Evolutionary conservation across 2,797 vertebrate species (phyloP).

Genomic region (Arnoldichthys spilopterus): DNA sequence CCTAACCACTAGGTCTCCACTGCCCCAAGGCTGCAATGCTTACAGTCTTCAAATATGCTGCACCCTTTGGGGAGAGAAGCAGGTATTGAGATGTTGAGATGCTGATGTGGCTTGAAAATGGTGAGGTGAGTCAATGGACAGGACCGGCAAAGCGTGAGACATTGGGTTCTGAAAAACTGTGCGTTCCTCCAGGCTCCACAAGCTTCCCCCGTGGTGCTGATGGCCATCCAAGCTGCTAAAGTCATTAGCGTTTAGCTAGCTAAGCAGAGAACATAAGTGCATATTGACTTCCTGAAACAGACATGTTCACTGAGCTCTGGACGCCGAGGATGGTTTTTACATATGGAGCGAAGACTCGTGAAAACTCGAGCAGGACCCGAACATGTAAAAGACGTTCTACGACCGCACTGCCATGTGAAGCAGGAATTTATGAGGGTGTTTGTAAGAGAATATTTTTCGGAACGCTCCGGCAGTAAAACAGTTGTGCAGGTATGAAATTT

Average conservation of each 20-base stretch:
- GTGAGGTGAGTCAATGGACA: neutral
- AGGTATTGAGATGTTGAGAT: neutral
- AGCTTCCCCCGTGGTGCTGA: neutral
- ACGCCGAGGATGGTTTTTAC: neutral
- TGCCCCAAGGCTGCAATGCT: too few species aligned
- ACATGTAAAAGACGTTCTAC: neutral
- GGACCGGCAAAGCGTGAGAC: neutral
- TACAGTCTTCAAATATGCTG: constrained; percentile 98
- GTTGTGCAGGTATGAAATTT: constrained; percentile 55
- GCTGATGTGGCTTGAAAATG: neutral
- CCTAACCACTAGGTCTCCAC: too few species aligned
- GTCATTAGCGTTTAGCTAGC: constrained; percentile 7
- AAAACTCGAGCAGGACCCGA: constrained; percentile 23
- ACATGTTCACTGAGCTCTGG: constrained; percentile 47
- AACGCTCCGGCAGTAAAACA: constrained; percentile 53
- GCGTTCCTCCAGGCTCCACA: neutral
- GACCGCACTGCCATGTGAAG: neutral
- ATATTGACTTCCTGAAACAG: constrained; percentile 60
- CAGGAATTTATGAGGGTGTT: constrained; percentile 18
- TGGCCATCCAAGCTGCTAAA: constrained; percentile 21
- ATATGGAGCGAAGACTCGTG: neutral
- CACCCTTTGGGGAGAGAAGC: constrained; percentile 79
- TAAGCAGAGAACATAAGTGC: constrained; percentile 40
- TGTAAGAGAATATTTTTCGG: constrained; percentile 22
- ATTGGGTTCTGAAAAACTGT: neutral